phyloP scores from a whole-genome alignment of 2,797 vertebrate genomes.

The Cryptoprocta ferox region DNA sequence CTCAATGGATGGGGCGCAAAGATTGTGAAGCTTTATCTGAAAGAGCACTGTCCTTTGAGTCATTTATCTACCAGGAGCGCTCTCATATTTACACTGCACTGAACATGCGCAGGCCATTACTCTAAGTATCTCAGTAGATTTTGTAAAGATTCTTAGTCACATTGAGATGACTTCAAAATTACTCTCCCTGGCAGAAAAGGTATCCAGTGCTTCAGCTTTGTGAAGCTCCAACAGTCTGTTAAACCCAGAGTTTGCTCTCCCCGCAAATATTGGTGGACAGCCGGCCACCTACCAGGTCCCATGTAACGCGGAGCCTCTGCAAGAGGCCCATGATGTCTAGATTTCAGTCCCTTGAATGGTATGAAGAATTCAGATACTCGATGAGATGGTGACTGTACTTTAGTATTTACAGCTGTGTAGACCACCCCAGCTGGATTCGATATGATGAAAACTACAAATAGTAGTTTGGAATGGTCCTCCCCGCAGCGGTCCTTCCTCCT shows the following conservation, averaged over 20 bases:
- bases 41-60: background rate
- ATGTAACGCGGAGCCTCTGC: background rate
- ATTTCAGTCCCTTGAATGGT: background rate
- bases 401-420: background rate
- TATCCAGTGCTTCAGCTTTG: background rate
- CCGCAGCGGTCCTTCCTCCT: background rate
- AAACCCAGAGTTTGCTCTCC: background rate
- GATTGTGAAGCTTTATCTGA: background rate
- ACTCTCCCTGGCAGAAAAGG: background rate
- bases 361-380: background rate
- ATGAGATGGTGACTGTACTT: background rate
- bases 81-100: background rate
- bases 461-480: background rate
- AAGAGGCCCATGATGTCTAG: too few species aligned
- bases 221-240: background rate
- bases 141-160: background rate
- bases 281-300: background rate
- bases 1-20: background rate
- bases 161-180: background rate
- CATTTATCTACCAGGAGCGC: accelerated
- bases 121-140: background rate
- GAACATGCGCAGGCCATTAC: background rate
- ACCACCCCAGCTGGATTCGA: background rate
- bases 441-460: background rate
- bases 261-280: background rate